Evolutionary conservation across 1,140 invertebrate genomes (phyloP).

Genomic region (Leguminivora glycinivorella): DNA sequence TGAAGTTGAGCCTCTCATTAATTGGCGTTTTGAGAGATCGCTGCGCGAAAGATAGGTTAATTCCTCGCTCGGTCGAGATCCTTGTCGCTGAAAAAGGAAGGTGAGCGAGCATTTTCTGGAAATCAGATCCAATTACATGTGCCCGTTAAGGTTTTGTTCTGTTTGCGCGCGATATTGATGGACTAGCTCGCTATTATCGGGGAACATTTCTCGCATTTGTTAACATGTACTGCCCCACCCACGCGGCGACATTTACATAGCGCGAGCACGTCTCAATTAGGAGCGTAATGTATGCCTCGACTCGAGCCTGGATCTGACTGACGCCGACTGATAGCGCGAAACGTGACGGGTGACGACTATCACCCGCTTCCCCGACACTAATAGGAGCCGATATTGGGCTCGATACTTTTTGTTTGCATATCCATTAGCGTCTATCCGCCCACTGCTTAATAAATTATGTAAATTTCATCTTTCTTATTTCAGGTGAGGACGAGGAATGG

Average conservation of each 20-base stretch:
- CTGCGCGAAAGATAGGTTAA: conserved; percentile 77
- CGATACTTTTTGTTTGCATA: conserved; percentile 53
- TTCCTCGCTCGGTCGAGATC: conserved; percentile 74
- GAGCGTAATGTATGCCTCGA: conserved; percentile 79
- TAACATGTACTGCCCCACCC: conserved; percentile 65
- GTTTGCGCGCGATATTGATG: conserved; percentile 68
- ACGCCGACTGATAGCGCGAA: conserved; percentile 72
- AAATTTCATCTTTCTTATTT: conserved; percentile 46
- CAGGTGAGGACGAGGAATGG: conserved; percentile 82
- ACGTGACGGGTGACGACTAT: conserved; percentile 77
- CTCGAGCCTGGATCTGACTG: conserved; percentile 69
- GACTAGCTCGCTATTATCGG: conserved; percentile 51
- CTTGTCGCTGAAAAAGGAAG: conserved; percentile 78
- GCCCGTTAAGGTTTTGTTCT: conserved; percentile 76
- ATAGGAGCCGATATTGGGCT: conserved; percentile 60
- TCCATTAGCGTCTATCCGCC: conserved; percentile 43
- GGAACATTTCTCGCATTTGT: conserved; percentile 61
- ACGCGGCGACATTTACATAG: conserved; percentile 76
- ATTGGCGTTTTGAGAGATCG: conserved; percentile 79
- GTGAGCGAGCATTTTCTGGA: conserved; percentile 76
- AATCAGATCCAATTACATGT: conserved; percentile 78
- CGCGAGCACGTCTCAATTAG: conserved; percentile 77
- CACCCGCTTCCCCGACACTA: conserved; percentile 73
- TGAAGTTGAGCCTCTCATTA: conserved; percentile 79
- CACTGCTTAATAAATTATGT: conserved; percentile 31